Conservation (phyloP, 1,140 invertebrate species). For the Drosophila nikananu region DNA sequence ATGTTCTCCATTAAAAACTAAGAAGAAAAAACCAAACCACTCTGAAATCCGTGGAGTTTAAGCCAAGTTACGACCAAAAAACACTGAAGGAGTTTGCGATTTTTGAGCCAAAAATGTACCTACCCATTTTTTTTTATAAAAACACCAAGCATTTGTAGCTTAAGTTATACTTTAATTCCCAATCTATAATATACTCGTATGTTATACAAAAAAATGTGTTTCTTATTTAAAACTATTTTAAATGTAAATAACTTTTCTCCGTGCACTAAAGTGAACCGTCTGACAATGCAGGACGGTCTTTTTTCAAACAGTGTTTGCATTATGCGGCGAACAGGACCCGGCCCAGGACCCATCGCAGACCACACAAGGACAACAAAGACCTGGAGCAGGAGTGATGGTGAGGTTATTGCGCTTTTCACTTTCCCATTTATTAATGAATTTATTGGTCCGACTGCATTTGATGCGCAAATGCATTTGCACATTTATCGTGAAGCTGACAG, state of each 20-base stretch:
- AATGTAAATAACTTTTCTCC: neutral
- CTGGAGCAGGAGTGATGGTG: conserved; percentile 11
- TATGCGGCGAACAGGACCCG: conserved; percentile 26
- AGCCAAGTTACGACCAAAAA: too few relatives aligned
- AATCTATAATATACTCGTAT: too few relatives aligned
- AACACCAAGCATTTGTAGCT: too few relatives aligned
- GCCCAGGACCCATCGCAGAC: conserved; percentile 17
- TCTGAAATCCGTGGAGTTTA: too few relatives aligned
- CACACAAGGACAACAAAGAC: conserved; percentile 53
- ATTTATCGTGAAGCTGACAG: conserved; percentile 41
- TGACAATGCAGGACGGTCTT: conserved; percentile 15
- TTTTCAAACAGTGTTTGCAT: conserved; percentile 53
- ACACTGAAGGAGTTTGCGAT: too few relatives aligned
- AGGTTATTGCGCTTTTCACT: conserved; percentile 57
- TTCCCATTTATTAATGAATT: conserved; percentile 74
- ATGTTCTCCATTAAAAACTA: too few relatives aligned
- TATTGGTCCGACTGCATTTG: conserved; percentile 64
- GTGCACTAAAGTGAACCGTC: neutral
- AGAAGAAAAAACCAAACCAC: too few relatives aligned
- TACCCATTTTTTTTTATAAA: too few relatives aligned
- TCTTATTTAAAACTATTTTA: neutral
- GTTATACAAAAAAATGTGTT: too few relatives aligned
- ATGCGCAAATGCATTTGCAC: conserved; percentile 58
- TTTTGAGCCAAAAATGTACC: too few relatives aligned
- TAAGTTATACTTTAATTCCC: too few relatives aligned